Base-by-base conservation (phyloP, 2,797 vertebrate species). In the Coendou prehensilis region DNA sequence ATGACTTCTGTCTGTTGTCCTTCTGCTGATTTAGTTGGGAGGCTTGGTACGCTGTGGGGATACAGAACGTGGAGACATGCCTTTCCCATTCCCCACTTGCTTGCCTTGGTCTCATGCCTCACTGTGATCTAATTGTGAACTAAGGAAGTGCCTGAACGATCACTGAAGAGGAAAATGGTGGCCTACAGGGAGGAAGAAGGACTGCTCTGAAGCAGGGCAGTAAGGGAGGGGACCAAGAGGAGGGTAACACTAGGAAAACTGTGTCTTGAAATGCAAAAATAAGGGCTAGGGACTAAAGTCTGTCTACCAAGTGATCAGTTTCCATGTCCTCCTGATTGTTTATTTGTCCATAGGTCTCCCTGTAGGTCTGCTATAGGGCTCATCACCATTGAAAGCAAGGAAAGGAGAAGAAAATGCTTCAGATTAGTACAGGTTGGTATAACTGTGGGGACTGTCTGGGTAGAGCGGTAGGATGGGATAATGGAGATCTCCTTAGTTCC, bases 261-360 rank as follows among this genome's bases (percentile, higher is more conserved):
- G 13, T 75, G 64, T 95, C 3, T 83, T 61, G n/a, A 73, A 96
- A 89, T 86, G 26, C n/a, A 88, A 80, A 57, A 93, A 73, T 63
- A 76, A 45, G 75, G 33, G 47, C 41, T 28, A 92, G 52, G 82
- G 33, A 63, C 45, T 18, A 80, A 90, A 52, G 7, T 87, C 57
- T 93, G 11, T 78, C 50, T 87, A 64, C 71, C 45, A 80, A 84
- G 52, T 95, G 18, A 71, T 97, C 28, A 89, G 57, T 91, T 96
- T 93, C 61, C 50, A 54, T 95, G 80, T 80, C 6, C 23, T 94
- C 26, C 6, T 75, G 5, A 93, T 78, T 94, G 41, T 87, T 93
- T 90, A 91, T 96, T 92, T 97, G 22, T 95, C 47, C 69, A 13
- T 93, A 92, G 54, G 76, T 94, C 59, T 97, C 14, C 41, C 91